phyloP scores from a whole-genome alignment of 1,140 invertebrate species.

The Pseudomyrmex concolor region DNA sequence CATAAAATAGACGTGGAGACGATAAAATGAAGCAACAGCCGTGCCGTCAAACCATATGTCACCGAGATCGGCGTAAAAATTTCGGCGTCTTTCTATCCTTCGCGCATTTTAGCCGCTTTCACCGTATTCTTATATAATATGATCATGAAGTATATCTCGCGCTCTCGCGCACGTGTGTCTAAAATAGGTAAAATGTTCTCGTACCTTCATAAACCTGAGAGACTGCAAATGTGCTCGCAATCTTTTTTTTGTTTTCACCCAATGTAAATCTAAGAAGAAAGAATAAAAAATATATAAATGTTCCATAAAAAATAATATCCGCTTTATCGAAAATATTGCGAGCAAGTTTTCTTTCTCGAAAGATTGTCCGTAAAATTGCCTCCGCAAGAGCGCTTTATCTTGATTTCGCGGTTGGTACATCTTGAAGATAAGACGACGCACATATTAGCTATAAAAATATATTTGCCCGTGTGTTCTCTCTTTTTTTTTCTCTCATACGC shows the following conservation, averaged over 20 bases:
- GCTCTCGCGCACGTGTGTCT: background rate
- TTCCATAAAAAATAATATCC: constrained; percentile 7
- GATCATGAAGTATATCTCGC: background rate
- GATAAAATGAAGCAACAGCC: too few species aligned
- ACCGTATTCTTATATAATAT: constrained; percentile 4
- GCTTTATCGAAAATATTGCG: constrained; percentile 1
- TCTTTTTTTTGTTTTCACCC: background rate
- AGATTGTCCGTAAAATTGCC: background rate
- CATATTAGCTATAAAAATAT: constrained; percentile 19
- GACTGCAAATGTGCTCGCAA: background rate
- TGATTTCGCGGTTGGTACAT: background rate
- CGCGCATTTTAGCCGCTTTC: background rate
- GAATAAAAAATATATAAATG: background rate
- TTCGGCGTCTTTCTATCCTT: background rate
- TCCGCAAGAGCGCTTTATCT: background rate
- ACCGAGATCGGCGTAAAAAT: background rate
- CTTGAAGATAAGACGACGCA: constrained; percentile 25
- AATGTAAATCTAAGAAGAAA: background rate
- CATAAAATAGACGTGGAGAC: background rate
- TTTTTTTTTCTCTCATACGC: constrained; percentile 8
- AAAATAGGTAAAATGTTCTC: constrained; percentile 20
- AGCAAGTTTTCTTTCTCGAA: too few species aligned
- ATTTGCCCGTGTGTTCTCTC: background rate
- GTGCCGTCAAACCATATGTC: background rate
- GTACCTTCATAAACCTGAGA: constrained; percentile 29